Percentiles rank a stretch among this genome's conserved stretches.
phyloP scores from a whole-genome alignment of 2,113 vertebrate species.

The Phrynosoma platyrhinos region DNA sequence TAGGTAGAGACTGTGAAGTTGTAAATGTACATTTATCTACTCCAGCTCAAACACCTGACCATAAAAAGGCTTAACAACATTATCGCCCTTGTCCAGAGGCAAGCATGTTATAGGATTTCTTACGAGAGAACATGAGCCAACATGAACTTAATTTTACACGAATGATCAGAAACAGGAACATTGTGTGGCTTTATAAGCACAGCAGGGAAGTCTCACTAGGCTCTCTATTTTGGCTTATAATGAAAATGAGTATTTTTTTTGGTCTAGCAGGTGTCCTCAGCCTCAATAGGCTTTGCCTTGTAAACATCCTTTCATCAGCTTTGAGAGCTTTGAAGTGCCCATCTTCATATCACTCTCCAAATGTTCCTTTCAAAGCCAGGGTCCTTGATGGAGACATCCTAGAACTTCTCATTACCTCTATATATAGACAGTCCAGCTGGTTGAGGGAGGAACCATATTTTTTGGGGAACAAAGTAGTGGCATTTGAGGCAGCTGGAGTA shows the following conservation, averaged over 20 bases:
- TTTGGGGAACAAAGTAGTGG: neutral
- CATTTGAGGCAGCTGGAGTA: neutral
- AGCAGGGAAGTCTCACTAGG: constrained; percentile 43
- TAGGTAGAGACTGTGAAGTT: neutral
- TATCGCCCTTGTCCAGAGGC: constrained; percentile 56
- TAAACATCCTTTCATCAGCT: constrained; percentile 62
- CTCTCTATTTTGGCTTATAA: constrained; percentile 44
- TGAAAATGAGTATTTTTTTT: constrained; percentile 46
- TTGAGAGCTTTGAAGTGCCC: constrained; percentile 60
- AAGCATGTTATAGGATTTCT: constrained; percentile 43
- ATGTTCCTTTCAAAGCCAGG: constrained; percentile 36
- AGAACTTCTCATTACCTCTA: constrained; percentile 21
- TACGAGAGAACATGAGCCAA: constrained; percentile 17
- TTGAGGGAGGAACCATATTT: constrained; percentile 7
- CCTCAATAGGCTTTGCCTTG: constrained; percentile 50
- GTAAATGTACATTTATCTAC: constrained; percentile 58
- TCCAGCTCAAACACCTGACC: constrained; percentile 62
- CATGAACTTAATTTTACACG: constrained; percentile 42
- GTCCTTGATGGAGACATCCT: constrained; percentile 14
- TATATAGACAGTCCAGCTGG: neutral
- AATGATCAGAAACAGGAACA: constrained; percentile 50
- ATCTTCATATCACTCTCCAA: constrained; percentile 58
- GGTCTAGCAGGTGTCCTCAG: constrained; percentile 66
- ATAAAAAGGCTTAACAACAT: constrained; percentile 49
- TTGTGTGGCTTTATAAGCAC: constrained; percentile 10